Percentiles rank a stretch among this genome's conserved stretches.
These are phyloP conservation scores for Ommatoiulus sabulosus DNA, from an alignment of 2,888 invertebrate species.

Conservation along the genomic window DNA sequence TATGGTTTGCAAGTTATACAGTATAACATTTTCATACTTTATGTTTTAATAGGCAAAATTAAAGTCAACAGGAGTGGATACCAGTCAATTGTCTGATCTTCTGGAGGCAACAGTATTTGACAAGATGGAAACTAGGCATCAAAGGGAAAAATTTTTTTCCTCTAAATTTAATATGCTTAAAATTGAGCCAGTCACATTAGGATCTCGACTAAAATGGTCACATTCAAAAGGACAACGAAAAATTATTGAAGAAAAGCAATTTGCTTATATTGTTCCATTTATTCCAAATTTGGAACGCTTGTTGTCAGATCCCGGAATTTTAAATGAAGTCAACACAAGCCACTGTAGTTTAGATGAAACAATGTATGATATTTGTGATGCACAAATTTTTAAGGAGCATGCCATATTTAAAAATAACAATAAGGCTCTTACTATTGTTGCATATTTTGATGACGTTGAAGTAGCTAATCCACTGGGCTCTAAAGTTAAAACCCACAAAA, in stretches of 20 bases:
- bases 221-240: no score
- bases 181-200: neutral
- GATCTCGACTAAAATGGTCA: neutral
- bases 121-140: neutral
- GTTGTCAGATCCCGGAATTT: neutral
- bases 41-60: neutral
- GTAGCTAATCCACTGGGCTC: constrained; percentile 53
- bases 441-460: constrained; percentile 55
- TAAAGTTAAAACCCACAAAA: constrained; percentile 46
- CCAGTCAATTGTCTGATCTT: neutral
- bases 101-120: neutral
- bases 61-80: neutral
- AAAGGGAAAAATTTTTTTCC: neutral
- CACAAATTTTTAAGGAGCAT: neutral
- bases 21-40: neutral
- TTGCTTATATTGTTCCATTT: constrained; percentile 37
- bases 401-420: neutral
- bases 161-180: neutral
- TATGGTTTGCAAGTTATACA: neutral
- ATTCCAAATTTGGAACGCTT: constrained; percentile 14
- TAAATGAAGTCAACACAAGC: neutral
- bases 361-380: constrained; percentile 51
- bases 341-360: neutral
- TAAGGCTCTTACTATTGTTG: constrained; percentile 26
- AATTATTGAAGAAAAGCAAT: no score